Percentiles rank a stretch among this genome's conserved stretches.
Conservation (phyloP, 2,888 invertebrate genomes). For the Xanthia togata region DNA sequence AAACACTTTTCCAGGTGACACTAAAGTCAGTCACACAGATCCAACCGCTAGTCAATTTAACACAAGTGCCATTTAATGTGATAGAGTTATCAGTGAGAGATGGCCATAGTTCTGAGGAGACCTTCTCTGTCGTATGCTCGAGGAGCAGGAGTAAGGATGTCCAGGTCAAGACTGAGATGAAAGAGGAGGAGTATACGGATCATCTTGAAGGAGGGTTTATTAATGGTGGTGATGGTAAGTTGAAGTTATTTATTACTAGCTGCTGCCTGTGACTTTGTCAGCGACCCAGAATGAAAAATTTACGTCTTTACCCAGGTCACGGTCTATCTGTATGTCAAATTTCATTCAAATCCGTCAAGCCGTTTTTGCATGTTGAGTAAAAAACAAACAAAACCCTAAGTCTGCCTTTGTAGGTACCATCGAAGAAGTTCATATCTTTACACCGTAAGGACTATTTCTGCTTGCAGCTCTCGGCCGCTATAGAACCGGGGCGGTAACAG, state of each 20-base stretch:
- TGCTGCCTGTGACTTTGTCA: too few species aligned
- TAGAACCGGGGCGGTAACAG: too few species aligned
- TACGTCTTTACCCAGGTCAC: too few species aligned
- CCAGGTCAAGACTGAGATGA: slow-evolving; percentile 76
- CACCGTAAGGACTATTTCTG: too few species aligned
- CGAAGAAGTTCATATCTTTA: too few species aligned
- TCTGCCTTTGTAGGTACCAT: too few species aligned
- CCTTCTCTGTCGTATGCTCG: slow-evolving; percentile 55
- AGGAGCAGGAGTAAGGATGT: slow-evolving; percentile 45
- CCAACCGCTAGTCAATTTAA: slow-evolving; percentile 67
- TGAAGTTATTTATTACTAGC: neutral
- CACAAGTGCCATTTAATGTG: slow-evolving; percentile 55
- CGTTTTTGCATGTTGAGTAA: too few species aligned
- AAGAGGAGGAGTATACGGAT: slow-evolving; percentile 72
- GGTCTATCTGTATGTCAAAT: too few species aligned
- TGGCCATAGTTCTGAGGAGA: slow-evolving; percentile 57
- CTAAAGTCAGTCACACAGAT: slow-evolving; percentile 64
- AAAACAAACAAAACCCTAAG: too few species aligned
- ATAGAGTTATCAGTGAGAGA: slow-evolving; percentile 65
- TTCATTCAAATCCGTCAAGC: too few species aligned
- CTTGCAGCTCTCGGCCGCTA: too few species aligned
- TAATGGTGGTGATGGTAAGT: slow-evolving; percentile 72
- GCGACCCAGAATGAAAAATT: too few species aligned
- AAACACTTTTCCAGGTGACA: slow-evolving; percentile 65
- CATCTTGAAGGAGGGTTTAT: slow-evolving; percentile 72